A percentile compares a stretch with the other conserved stretches of the same genome.
phyloP scores from a whole-genome alignment of 2,113 vertebrate species.

The Lagopus muta region DNA sequence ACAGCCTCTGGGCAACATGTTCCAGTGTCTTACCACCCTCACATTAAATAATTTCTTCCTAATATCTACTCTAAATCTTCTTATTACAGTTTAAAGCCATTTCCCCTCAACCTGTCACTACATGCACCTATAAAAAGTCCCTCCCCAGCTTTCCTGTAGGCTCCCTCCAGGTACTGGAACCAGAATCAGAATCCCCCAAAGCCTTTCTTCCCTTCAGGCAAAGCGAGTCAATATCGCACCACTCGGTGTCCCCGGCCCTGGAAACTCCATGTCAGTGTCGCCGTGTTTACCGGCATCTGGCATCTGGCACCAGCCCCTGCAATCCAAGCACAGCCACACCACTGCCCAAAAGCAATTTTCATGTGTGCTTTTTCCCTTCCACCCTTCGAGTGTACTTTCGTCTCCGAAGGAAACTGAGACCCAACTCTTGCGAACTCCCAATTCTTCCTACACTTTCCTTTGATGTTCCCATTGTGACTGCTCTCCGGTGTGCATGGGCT shows the following conservation, averaged over 20 bases:
- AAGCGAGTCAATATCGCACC: conserved; percentile 25
- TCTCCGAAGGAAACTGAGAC: not conserved
- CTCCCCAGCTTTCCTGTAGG: no score
- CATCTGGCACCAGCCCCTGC: conserved; percentile 44
- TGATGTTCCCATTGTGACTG: conserved; percentile 8
- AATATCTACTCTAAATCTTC: no score
- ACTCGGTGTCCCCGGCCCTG: conserved; percentile 1
- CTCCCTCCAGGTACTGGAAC: no score
- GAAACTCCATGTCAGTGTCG: conserved; percentile 48
- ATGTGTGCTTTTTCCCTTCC: not conserved
- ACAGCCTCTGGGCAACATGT: no score
- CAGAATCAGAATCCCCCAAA: not conserved
- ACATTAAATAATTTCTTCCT: no score
- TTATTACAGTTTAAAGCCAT: no score
- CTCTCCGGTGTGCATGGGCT: not conserved
- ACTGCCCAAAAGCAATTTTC: not conserved
- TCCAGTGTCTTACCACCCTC: no score
- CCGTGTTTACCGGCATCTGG: conserved; percentile 37
- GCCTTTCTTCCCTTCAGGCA: not conserved
- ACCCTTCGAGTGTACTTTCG: conserved; percentile 34
- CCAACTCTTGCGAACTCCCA: not conserved
- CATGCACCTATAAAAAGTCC: no score
- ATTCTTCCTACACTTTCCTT: conserved; percentile 11
- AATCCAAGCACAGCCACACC: conserved; percentile 24
- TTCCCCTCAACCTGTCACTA: no score